phyloP scores from a whole-genome alignment of 2,113 vertebrate genomes.

The Oplegnathus fasciatus region DNA sequence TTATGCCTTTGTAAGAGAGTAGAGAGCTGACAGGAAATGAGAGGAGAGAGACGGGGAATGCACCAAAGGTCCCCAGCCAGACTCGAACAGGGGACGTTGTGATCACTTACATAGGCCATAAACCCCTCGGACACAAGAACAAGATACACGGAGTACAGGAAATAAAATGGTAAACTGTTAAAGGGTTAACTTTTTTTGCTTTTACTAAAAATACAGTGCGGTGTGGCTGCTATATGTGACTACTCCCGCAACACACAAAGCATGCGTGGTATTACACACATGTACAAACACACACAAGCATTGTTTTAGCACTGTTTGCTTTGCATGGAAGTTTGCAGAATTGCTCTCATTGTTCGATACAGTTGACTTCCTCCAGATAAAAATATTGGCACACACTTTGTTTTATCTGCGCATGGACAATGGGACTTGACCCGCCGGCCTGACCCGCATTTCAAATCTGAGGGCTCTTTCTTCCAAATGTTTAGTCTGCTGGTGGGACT shows the following conservation, averaged over 20 bases:
- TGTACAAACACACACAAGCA: conserved; percentile 20
- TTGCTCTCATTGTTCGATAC: conserved; percentile 49
- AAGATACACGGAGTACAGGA: neutral
- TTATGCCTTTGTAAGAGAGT: neutral
- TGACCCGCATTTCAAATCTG: conserved; percentile 40
- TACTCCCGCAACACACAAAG: conserved; percentile 13
- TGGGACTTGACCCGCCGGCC: conserved; percentile 31
- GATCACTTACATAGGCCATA: neutral
- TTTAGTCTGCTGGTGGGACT: conserved; percentile 75
- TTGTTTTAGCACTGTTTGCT: conserved; percentile 32
- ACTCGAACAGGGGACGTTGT: neutral
- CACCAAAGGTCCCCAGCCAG: neutral
- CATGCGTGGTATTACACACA: neutral
- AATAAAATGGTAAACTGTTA: neutral
- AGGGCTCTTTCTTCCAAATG: conserved; percentile 56
- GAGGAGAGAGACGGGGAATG: neutral
- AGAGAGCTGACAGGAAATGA: conserved; percentile 17
- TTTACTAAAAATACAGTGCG: conserved; percentile 2
- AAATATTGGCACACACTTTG: conserved; percentile 41
- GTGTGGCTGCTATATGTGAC: neutral
- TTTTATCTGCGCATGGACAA: conserved; percentile 61
- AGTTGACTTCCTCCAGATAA: conserved; percentile 62
- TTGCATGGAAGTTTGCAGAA: conserved; percentile 51
- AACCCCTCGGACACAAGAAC: neutral
- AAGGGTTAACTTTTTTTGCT: neutral